Evolutionary conservation across 2,797 vertebrate species (phyloP), one percentile per base, ranked within the genome.

Genomic region (Falco peregrinus): DNA sequence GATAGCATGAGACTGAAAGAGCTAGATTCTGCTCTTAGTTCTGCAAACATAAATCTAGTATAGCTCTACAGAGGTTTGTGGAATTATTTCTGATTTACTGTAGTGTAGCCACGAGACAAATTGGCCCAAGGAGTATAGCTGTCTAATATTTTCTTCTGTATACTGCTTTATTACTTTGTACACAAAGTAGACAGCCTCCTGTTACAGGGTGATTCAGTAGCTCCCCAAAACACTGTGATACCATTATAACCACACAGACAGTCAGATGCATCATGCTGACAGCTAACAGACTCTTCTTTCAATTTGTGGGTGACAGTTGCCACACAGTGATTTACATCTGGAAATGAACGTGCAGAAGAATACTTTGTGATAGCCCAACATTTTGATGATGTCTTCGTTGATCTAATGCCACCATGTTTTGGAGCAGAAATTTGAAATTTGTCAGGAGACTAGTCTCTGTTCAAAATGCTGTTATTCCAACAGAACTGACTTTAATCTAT

Each of bases 61-160:
- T 67, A 82, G 50, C 77, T 89, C 81, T 85, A 70, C 81, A 85
- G 93, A 89, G 64, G 20, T 94, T 93, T 91, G 43, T 59, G 39
- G 74, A 84, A 50, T 91, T 93, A 91, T 86, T 95, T 95, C 57
- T 93, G 88, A 91, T 95, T 95, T 92, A 87, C 53, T 60, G 24
- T 57, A 80, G 22, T 64, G 33, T 75, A 56, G 28, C 64, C 85
- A 25, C 73, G 75, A 96, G 92, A 94, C 51, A 71, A 89, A 95
- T 92, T 39, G 45, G 47, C 59, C 85, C 75, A 94, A 94, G 78
- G 74, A 91, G 81, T 57, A 68, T 17, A 87, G 35, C 71, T 96
- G 90, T 90, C 86, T 73, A 70, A 69, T 91, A 78, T 91, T 89
- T 87, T 82, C 39, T 91, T 86, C 57, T 68, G 14, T 68, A 41